Conservation (phyloP, 2,797 vertebrate genomes). For the Hyperoplus lanceolatus region DNA sequence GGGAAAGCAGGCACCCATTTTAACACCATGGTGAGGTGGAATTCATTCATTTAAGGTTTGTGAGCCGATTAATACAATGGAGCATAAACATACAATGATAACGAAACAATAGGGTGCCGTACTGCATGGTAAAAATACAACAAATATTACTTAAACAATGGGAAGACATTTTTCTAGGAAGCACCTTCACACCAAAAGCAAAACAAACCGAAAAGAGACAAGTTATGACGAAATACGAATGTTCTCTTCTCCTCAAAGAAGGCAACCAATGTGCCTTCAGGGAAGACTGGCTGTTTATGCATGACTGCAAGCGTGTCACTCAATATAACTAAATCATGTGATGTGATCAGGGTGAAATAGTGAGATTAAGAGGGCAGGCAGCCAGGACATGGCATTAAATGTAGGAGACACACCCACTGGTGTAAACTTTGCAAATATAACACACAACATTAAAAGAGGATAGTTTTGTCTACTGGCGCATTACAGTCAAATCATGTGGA, state of each 20-base stretch:
- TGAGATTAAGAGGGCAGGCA: background rate
- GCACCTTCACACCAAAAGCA: too few relatives aligned
- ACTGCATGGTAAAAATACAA: too few relatives aligned
- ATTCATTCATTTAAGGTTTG: background rate
- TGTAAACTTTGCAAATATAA: background rate
- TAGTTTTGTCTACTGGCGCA: too few relatives aligned
- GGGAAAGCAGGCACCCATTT: background rate
- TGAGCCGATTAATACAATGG: too few relatives aligned
- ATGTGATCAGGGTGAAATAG: background rate
- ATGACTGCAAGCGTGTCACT: too few relatives aligned
- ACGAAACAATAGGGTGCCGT: too few relatives aligned
- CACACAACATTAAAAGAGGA: background rate
- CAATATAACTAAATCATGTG: too few relatives aligned
- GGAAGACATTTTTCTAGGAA: too few relatives aligned
- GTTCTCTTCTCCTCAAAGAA: background rate
- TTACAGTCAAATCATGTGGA: background rate
- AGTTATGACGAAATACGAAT: background rate
- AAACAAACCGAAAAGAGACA: too few relatives aligned
- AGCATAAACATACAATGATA: too few relatives aligned
- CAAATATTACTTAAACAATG: too few relatives aligned
- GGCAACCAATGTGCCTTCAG: background rate
- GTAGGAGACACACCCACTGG: background rate
- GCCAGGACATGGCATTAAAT: background rate
- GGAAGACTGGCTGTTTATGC: background rate
- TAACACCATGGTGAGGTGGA: background rate